Evolutionary conservation across 2,113 vertebrate species (phyloP).

Genomic region (Tympanuchus pallidicinctus): DNA sequence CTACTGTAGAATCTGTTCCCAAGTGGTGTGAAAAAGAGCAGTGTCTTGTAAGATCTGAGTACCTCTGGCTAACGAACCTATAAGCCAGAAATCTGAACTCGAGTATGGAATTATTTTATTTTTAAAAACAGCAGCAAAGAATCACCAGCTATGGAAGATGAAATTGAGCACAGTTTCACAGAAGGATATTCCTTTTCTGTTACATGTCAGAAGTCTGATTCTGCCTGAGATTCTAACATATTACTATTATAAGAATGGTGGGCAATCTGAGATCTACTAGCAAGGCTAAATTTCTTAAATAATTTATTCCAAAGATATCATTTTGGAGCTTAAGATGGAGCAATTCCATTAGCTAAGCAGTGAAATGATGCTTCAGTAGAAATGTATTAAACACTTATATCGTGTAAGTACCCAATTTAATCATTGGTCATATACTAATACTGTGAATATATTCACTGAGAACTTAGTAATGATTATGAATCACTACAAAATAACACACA

Average conservation of each 20-base stretch:
- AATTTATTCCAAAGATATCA: background rate
- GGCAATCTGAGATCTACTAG: background rate
- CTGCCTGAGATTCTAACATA: background rate
- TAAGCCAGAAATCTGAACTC: background rate
- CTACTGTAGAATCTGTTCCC: background rate
- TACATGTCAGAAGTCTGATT: background rate
- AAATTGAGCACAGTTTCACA: background rate
- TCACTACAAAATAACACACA: background rate
- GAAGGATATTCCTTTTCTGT: background rate
- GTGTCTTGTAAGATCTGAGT: background rate
- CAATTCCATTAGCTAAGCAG: background rate
- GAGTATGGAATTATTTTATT: background rate
- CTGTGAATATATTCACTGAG: background rate
- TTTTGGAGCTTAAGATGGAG: background rate
- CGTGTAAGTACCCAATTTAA: fast-evolving
- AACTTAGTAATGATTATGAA: background rate
- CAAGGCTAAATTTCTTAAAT: background rate
- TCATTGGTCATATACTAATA: background rate
- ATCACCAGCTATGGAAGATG: background rate
- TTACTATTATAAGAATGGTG: background rate
- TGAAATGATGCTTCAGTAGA: background rate
- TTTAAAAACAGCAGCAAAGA: background rate
- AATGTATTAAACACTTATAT: background rate
- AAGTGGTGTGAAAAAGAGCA: background rate
- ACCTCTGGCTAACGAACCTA: background rate